Base-by-base conservation (phyloP, 2,797 vertebrate species). In the Melanotaenia maccullochi region DNA sequence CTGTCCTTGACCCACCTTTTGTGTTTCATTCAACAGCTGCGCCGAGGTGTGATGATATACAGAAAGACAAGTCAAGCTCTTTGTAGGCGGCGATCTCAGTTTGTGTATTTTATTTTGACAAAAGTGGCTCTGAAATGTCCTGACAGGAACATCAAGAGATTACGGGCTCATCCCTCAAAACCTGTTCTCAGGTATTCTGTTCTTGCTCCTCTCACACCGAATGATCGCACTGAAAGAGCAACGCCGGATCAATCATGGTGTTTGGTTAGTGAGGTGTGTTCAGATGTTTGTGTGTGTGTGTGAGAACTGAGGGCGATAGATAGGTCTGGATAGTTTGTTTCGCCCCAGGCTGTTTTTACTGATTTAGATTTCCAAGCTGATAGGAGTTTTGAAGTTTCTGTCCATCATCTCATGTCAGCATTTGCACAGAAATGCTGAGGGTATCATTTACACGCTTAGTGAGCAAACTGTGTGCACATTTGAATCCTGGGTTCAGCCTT, bases 141-240 rank as follows among this genome's bases (percentile, higher is more conserved):
- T 73, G 71, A 85, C 81, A 65, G 61, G 32, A 78, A 66, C 73
- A 72, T 61, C 67, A 32, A 61, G 35, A 35, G 51, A 61, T 64
- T 32, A 79, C 68, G 16, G 76, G 75, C 81, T 87, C 61, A 9
- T 74, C 84, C 72, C 70, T 85, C 71, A 65, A 84, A 90, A 93
- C 90, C 88, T 85, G 92, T 92, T 93, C 74, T 88, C 71, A 65
- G 84, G 84, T 78, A 80, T 89, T 85, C 35, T 33, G 57, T 24
- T 78, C 49, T 75, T 18, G 24, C 38, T 67, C 40, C 38, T 9
- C 70, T 86, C 70, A 61, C 75, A 61, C 49, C 0, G 22, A 85
- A 83, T 79, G 57, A 77, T 81, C 33, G 20, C 63, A 70, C 64
- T 65, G 52, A 2, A 12, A 59, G 64, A 77, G 80, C 68, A 63